Percentiles rank a stretch among this genome's conserved stretches.
These are phyloP conservation scores for Pithecia hirsuta DNA, from an alignment of 2,797 vertebrate species.

Conservation along the genomic window DNA sequence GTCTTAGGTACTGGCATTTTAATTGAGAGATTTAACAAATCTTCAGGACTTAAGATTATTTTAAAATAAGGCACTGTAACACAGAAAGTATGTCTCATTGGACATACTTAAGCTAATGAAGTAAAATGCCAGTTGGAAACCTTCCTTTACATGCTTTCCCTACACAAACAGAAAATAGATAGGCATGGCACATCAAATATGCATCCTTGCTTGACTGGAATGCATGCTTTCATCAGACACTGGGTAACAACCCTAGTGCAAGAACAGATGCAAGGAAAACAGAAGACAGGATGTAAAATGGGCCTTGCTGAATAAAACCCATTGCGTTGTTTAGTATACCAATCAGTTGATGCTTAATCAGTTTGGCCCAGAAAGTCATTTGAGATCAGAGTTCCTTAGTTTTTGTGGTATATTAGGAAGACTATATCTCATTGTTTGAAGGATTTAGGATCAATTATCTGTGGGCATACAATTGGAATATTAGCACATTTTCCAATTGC, in stretches of 20 bases:
- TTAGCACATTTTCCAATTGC: background rate
- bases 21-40: background rate
- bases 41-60: slow-evolving; percentile 22
- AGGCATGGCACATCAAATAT: background rate
- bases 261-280: slow-evolving; percentile 8
- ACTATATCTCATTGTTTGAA: slow-evolving; percentile 15
- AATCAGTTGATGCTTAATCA: background rate
- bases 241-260: background rate
- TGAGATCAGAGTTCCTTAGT: slow-evolving; percentile 20
- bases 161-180: background rate
- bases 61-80: background rate
- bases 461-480: background rate
- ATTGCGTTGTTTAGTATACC: background rate
- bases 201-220: background rate
- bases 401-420: background rate
- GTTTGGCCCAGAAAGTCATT: background rate
- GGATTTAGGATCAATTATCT: background rate
- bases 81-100: background rate
- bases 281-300: background rate
- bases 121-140: background rate
- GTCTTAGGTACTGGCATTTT: background rate
- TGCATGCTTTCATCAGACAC: background rate
- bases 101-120: background rate
- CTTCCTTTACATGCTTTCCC: background rate
- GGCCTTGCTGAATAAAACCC: background rate